Conservation (phyloP, 2,888 invertebrate genomes). For the Pinctada fucata region DNA sequence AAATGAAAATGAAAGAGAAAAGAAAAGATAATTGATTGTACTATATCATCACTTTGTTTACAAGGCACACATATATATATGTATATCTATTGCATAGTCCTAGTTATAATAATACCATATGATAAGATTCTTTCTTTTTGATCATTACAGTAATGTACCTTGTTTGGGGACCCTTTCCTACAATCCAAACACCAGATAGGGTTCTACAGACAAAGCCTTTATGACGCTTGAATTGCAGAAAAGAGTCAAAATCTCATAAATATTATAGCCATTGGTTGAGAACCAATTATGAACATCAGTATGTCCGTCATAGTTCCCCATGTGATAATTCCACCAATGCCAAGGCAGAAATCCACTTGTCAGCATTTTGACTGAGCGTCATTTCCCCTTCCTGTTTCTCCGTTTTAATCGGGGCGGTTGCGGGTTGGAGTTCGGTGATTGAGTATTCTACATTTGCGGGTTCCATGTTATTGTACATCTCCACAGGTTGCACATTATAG, state of each 20-base stretch:
- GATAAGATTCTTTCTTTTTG: not conserved
- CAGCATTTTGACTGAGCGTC: constrained; percentile 59
- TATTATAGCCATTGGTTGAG: too few species aligned
- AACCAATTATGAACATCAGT: too few species aligned
- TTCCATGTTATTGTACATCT: constrained; percentile 20
- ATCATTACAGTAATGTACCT: not conserved
- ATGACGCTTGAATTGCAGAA: too few species aligned
- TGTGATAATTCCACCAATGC: constrained; percentile 69
- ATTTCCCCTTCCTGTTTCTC: constrained; percentile 27
- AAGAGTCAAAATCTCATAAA: too few species aligned
- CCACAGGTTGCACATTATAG: constrained; percentile 14
- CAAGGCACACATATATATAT: not conserved
- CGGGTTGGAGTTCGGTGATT: constrained; percentile 22
- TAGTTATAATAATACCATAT: not conserved
- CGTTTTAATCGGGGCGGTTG: not conserved
- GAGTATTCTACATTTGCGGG: constrained; percentile 18
- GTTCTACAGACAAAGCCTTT: too few species aligned
- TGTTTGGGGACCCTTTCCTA: not conserved
- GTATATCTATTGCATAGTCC: constrained; percentile 1
- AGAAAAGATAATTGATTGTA: not conserved
- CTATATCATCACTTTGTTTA: not conserved
- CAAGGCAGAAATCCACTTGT: constrained; percentile 70
- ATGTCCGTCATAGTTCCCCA: constrained; percentile 49
- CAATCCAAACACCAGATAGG: too few species aligned
- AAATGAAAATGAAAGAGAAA: not conserved